Conservation (phyloP, 2,888 invertebrate genomes). For the Philonicus albiceps region DNA sequence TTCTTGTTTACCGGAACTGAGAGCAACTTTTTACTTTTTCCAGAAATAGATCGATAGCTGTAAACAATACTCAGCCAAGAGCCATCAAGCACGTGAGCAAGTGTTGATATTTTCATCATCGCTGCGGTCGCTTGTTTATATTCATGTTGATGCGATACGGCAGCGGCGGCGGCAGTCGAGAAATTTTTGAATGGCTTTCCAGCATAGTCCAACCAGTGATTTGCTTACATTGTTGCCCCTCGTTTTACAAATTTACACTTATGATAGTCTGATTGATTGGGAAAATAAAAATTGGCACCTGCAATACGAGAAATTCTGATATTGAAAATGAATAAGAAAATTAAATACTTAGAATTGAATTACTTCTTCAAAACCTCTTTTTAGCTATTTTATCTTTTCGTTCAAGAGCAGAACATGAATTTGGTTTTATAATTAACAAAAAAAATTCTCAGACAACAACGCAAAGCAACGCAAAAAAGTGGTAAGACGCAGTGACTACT, state of each 20-base stretch:
- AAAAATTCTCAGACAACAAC: too few relatives aligned
- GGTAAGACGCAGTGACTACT: too few relatives aligned
- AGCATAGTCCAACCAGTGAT: neutral
- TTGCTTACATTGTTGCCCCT: neutral
- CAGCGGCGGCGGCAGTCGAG: neutral
- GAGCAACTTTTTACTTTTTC: neutral
- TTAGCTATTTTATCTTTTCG: too few relatives aligned
- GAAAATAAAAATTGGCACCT: neutral
- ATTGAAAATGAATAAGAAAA: neutral
- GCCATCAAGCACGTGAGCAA: neutral
- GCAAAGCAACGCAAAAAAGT: too few relatives aligned
- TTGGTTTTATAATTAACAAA: too few relatives aligned
- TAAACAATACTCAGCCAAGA: neutral
- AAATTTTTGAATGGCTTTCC: neutral
- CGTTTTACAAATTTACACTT: neutral
- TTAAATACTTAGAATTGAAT: too few relatives aligned
- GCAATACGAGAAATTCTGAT: neutral
- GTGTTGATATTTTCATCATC: constrained; percentile 1
- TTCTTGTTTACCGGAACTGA: neutral
- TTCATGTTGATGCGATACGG: neutral
- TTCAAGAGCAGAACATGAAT: too few relatives aligned
- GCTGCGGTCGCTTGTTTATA: neutral
- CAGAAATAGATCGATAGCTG: neutral
- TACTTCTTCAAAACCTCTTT: too few relatives aligned
- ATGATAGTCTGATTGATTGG: neutral